Evolutionary conservation across 2,797 vertebrate genomes (phyloP).

Genomic region (Toxotes lorentzi): DNA sequence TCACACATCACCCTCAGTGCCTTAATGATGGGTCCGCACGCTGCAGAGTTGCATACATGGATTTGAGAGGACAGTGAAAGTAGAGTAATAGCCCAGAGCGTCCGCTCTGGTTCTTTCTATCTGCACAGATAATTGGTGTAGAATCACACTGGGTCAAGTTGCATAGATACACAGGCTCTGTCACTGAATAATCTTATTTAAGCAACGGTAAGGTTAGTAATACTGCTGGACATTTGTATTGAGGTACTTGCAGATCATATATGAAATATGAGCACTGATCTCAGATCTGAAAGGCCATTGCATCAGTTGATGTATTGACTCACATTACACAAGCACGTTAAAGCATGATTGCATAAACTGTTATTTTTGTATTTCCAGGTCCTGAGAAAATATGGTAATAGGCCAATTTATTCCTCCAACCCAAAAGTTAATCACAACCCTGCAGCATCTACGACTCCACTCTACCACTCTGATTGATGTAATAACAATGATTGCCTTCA

Average conservation of each 20-base stretch:
- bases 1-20: conserved; percentile 18
- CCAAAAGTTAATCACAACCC: conserved; percentile 20
- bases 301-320: neutral
- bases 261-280: neutral
- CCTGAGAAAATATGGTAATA: conserved; percentile 12
- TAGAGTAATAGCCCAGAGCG: conserved; percentile 11
- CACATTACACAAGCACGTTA: neutral
- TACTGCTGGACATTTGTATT: neutral
- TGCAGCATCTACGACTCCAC: neutral
- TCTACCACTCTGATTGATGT: neutral
- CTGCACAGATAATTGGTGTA: conserved; percentile 21
- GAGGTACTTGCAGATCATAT: neutral
- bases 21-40: conserved; percentile 37
- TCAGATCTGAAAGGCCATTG: neutral
- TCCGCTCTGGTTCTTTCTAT: conserved; percentile 7
- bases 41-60: conserved; percentile 11
- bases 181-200: neutral
- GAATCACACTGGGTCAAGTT: conserved; percentile 12
- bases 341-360: neutral
- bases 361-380: neutral
- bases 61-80: neutral
- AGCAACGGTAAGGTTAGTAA: neutral
- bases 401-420: conserved; percentile 9
- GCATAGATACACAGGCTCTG: neutral
- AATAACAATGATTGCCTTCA: conserved; percentile 13